phyloP scores from a whole-genome alignment of 2,113 vertebrate species.

The Petrocephalus zakoni region DNA sequence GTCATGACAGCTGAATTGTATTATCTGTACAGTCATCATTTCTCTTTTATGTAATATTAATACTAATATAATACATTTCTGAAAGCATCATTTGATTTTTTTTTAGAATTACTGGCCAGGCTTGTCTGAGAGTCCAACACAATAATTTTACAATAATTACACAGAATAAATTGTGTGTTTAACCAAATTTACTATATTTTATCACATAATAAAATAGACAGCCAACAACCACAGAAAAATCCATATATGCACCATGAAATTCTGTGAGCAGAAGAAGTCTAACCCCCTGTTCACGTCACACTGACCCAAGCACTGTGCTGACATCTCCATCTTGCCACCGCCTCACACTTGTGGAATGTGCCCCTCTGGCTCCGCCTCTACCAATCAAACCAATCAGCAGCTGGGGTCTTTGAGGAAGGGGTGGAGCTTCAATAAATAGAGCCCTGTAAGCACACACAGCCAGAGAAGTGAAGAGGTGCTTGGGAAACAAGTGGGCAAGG shows the following conservation, averaged over 20 bases:
- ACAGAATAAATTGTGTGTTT: neutral
- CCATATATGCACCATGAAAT: neutral
- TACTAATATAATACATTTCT: neutral
- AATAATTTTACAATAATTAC: neutral
- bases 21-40: neutral
- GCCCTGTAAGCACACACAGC: neutral
- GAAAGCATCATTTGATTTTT: neutral
- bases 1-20: neutral
- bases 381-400: neutral
- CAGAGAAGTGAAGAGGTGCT: conserved; percentile 9
- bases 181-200: neutral
- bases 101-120: neutral
- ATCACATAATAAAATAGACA: neutral
- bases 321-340: neutral
- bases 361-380: neutral
- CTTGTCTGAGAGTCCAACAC: neutral
- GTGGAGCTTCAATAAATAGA: neutral
- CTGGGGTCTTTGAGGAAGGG: neutral
- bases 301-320: neutral
- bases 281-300: neutral
- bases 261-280: neutral
- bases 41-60: neutral
- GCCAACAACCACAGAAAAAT: neutral
- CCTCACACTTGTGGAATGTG: neutral
- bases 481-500: conserved; percentile 10